Base-by-base conservation (phyloP, 2,888 invertebrate genomes). In the Leptinotarsa tumamoca region DNA sequence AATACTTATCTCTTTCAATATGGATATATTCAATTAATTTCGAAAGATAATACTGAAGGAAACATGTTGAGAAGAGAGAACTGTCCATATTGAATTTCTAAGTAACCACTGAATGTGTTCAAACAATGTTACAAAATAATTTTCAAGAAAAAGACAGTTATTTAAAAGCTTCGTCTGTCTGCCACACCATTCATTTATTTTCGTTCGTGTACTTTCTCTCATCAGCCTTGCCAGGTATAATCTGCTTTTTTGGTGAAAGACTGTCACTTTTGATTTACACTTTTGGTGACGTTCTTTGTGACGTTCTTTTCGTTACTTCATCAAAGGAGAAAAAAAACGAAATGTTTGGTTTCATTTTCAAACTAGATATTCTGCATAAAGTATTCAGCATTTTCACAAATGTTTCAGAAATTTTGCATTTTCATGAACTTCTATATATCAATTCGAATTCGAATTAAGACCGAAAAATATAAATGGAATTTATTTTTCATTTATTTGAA, bases 211-310 rank as follows among this genome's bases (percentile, higher is more conserved):
- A 0, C 14, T 23, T 58, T 58, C 21, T 58, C 58, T 21, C 56
- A 18, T 58, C 56, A 58, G 56, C 18, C 21, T 58, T 58, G 58
- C 58, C 58, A 58, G 58, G 23, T 58, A 23, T 58, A 23, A 58
- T 58, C 58, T 10, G 13, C 58, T 58, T 23, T 58, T 58, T 13
- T 18, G 52, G 58, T 4, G 18, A 13, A 13, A 5, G 14, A 58
- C n/a, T 23, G 18, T 21, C 21, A 18, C 58, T 58, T 58, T 58
- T 58, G 2, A 21, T 58, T 10, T 7, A 18, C 58, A 17, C 56
- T 56, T 7, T 18, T 18, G 18, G 56, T 17, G 56, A 0, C 56
- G 56, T 56, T 33, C 33, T 2, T 7, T 58, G 58, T 52, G 52
- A 18, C 18, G 18, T 18, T n/a, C 3, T n/a, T 21, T 13, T 58